A percentile compares a stretch with the other conserved stretches of the same genome.
These are phyloP conservation scores for Pardosa pseudoannulata DNA, from an alignment of 2,888 invertebrate species.

Conservation along the genomic window DNA sequence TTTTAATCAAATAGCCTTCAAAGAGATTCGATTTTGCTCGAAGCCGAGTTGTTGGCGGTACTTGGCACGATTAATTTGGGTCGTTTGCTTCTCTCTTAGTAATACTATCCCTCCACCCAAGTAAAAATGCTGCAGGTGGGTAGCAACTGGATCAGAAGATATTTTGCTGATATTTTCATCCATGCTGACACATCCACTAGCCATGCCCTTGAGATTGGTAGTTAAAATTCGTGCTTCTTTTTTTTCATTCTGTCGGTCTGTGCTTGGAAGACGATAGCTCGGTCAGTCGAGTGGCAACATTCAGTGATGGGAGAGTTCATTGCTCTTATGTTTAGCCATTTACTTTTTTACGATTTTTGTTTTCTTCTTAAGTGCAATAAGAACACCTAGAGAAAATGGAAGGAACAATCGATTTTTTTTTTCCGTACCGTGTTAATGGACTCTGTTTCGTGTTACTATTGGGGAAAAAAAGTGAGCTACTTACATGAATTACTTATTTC, in stretches of 20 bases:
- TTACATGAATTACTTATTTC: too few species aligned
- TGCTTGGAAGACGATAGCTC: background rate
- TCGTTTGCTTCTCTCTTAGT: background rate
- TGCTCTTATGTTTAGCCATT: background rate
- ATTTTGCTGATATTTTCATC: background rate
- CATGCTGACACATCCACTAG: background rate
- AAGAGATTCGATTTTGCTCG: too few species aligned
- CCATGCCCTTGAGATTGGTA: background rate
- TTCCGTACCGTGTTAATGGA: too few species aligned
- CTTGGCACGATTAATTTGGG: background rate
- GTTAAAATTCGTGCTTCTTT: background rate
- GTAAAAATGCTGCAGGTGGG: constrained; percentile 5
- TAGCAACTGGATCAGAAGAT: background rate
- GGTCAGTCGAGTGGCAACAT: background rate
- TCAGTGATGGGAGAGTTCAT: background rate
- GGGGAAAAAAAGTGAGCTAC: too few species aligned
- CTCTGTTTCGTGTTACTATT: too few species aligned
- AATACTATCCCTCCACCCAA: constrained; percentile 10
- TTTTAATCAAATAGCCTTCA: too few species aligned
- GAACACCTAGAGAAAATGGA: too few species aligned
- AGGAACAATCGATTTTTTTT: too few species aligned
- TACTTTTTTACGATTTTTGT: too few species aligned
- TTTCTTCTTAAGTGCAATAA: too few species aligned
- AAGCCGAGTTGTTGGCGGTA: too few species aligned
- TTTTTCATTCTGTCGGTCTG: background rate